These are phyloP conservation scores for Stratiolaelaps scimitus DNA, from an alignment of 1,140 invertebrate genomes.

Conservation along the genomic window DNA sequence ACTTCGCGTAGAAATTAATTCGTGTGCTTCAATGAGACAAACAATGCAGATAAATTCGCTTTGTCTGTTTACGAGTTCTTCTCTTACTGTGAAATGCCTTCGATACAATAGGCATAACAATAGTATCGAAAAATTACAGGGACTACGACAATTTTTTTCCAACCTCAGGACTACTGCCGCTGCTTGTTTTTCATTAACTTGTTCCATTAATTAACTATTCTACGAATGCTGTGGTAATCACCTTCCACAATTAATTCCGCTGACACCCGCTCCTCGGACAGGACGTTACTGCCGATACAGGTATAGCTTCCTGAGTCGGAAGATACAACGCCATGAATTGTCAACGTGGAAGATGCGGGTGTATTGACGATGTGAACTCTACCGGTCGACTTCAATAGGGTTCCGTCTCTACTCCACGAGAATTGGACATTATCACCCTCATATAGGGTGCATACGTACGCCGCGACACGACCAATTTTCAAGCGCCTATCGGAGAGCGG, in stretches of 20 bases:
- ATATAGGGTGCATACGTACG: not conserved
- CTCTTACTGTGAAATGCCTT: too few species aligned
- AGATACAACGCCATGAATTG: not conserved
- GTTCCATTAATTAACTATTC: too few species aligned
- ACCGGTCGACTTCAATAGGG: not conserved
- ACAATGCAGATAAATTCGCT: too few species aligned
- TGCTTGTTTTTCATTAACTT: too few species aligned
- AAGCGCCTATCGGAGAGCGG: not conserved
- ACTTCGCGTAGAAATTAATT: too few species aligned
- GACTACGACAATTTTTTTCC: too few species aligned
- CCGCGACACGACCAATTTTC: not conserved
- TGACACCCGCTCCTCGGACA: slow-evolving; percentile 16
- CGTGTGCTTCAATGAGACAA: too few species aligned
- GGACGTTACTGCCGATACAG: not conserved
- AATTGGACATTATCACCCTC: not conserved
- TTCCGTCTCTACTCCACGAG: not conserved
- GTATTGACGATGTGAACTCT: not conserved
- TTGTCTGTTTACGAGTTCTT: too few species aligned
- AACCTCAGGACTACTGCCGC: too few species aligned
- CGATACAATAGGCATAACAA: too few species aligned
- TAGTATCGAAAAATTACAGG: too few species aligned
- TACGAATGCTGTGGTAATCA: not conserved
- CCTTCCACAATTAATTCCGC: not conserved
- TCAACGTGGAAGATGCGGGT: not conserved
- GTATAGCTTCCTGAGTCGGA: not conserved